Percentiles rank a stretch among this genome's conserved stretches.
These are phyloP conservation scores for Siniperca knerii DNA, from an alignment of 2,113 vertebrate genomes.

Conservation along the genomic window DNA sequence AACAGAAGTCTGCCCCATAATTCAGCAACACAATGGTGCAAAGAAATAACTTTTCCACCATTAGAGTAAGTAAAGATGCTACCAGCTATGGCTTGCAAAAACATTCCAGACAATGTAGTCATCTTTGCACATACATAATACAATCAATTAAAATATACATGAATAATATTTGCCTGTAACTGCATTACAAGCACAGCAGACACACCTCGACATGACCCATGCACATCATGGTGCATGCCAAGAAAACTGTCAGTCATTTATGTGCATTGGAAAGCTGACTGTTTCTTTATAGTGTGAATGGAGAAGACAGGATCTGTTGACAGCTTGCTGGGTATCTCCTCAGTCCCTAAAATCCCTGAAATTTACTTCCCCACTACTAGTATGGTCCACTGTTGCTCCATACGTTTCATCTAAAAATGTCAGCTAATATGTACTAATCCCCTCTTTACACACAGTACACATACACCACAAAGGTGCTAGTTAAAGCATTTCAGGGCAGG, in stretches of 20 bases:
- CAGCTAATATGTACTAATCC: constrained; percentile 19
- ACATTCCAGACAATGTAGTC: background rate
- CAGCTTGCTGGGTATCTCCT: background rate
- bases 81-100: background rate
- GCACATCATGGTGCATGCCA: background rate
- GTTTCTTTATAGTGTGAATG: background rate
- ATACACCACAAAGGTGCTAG: constrained; percentile 38
- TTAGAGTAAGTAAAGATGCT: background rate
- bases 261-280: background rate
- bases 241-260: constrained; percentile 1
- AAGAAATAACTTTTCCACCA: background rate
- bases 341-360: background rate
- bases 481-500: constrained; percentile 42
- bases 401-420: background rate
- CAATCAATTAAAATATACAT: background rate
- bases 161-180: background rate
- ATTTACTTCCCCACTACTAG: background rate
- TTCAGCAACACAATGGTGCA: background rate
- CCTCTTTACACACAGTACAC: constrained; percentile 16
- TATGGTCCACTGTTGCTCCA: background rate
- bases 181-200: background rate
- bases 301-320: background rate
- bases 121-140: background rate
- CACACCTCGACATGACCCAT: background rate
- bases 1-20: background rate